phyloP scores from a whole-genome alignment of 64 coral and sea anemone genomes.

The Orbicella faveolata region DNA sequence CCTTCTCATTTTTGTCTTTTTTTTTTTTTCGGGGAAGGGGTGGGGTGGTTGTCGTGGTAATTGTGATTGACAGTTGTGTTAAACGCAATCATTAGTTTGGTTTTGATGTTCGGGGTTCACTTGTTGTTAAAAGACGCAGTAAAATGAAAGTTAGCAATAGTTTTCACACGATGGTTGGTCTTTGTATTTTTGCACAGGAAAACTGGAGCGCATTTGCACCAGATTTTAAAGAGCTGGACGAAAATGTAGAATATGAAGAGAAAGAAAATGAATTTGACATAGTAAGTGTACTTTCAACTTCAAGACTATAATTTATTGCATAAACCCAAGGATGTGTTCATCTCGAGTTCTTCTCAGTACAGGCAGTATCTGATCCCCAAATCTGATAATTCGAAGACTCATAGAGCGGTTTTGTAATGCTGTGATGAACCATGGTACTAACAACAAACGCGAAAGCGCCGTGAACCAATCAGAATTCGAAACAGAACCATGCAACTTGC shows the following conservation, averaged over 20 bases:
- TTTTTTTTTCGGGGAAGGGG: too few species aligned
- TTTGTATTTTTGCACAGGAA: slow-evolving; percentile 69
- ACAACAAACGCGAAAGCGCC: neutral
- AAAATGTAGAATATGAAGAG: slow-evolving; percentile 99
- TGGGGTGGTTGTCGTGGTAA: too few species aligned
- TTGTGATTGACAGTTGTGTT: too few species aligned
- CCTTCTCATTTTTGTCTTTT: too few species aligned
- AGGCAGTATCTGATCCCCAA: too few species aligned
- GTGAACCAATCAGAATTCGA: neutral
- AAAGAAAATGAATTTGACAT: slow-evolving; percentile 99
- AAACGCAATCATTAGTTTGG: too few species aligned
- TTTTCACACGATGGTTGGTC: neutral
- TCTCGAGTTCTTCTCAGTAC: too few species aligned
- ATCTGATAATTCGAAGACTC: neutral
- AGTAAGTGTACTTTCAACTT: slow-evolving; percentile 53
- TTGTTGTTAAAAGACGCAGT: neutral
- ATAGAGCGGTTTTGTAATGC: neutral
- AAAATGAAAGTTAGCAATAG: neutral
- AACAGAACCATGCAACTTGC: neutral
- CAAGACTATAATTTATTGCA: too few species aligned
- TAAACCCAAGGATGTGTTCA: too few species aligned
- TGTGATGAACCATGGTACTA: neutral
- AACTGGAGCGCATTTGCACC: slow-evolving; percentile 99
- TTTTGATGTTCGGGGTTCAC: too few species aligned
- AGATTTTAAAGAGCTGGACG: slow-evolving; percentile 97